A percentile compares a stretch with the other conserved stretches of the same genome.
These are phyloP conservation scores for Siderastrea radians DNA, from an alignment of 92 coral and sea anemone species.

Conservation along the genomic window DNA sequence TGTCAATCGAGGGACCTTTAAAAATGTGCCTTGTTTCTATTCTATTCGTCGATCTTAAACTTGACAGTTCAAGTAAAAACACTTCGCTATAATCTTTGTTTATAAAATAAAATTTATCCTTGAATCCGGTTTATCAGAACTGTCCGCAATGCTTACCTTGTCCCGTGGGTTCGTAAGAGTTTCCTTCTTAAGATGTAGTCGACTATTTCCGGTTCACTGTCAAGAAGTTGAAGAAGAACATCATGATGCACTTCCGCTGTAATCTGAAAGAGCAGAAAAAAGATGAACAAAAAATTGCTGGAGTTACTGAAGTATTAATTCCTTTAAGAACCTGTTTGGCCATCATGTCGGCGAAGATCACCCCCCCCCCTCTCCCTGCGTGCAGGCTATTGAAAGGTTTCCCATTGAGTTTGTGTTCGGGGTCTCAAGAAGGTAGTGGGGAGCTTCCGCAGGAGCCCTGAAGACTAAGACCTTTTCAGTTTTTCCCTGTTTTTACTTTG, in stretches of 20 bases:
- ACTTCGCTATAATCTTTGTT: neutral
- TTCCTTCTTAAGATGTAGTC: conserved; percentile 90
- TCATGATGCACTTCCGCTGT: conserved; percentile 93
- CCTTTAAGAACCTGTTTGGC: too few relatives aligned
- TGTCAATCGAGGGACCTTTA: neutral
- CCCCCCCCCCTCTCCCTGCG: too few relatives aligned
- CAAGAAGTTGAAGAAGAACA: conserved; percentile 85
- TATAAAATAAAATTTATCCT: neutral
- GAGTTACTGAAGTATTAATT: neutral
- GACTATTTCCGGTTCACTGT: conserved; percentile 95
- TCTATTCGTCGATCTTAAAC: neutral
- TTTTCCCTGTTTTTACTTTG: too few relatives aligned
- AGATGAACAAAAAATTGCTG: neutral
- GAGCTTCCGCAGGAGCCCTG: too few relatives aligned
- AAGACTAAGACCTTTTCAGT: too few relatives aligned
- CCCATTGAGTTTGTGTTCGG: too few relatives aligned
- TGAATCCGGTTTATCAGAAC: neutral
- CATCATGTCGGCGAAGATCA: too few relatives aligned
- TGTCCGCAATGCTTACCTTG: conserved; percentile 59
- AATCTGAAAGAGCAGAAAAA: conserved; percentile 60
- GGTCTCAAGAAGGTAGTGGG: too few relatives aligned
- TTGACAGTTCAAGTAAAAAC: neutral
- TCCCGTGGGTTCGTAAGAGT: conserved; percentile 66
- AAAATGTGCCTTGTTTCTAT: neutral
- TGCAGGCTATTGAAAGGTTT: too few relatives aligned